Base-by-base conservation (phyloP, 2,888 invertebrate genomes). In the Epiblema foenella region DNA sequence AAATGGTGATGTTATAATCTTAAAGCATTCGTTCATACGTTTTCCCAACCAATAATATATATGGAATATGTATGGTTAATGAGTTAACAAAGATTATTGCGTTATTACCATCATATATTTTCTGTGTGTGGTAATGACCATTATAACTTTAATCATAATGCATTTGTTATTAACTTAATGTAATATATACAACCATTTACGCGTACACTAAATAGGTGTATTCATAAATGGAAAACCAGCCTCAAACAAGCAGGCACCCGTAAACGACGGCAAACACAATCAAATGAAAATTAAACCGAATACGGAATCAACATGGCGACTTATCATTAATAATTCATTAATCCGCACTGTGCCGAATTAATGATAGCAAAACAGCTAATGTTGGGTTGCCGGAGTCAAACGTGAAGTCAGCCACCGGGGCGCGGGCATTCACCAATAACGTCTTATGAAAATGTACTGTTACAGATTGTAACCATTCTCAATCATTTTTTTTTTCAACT, bases 211-310 rank as follows among this genome's bases (percentile, higher is more conserved):
- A 37, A 20, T 37, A 39, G 52, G 39, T 24, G 20, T 64, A 54
- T 54, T 54, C 52, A 20, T 64, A 64, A 54, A 64, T 64, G 52
- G 39, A 52, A 52, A 54, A 29, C 29, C 56, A 56, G 54, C 52
- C 64, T 54, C 52, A 64, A 64, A 64, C 52, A 64, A 39, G 64
- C 64, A 52, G 51, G 10, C 37, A 64, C 42, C 42, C 62, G 64
- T 60, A 60, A 71, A 72, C 71, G 63, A 37, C 59, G 58, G 56
- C 68, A 78, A 76, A 77, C 79, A 83, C 81, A 81, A 85, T 85
- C 84, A 84, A 86, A 89, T 85, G 86, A 85, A 86, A 88, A 86
- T 87, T 86, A 85, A 85, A 84, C 83, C 84, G 81, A 78, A 80
- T 83, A 77, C 83, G 79, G 77, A 78, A 81, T 81, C 81, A 83